A percentile compares a stretch with the other conserved stretches of the same genome.
Evolutionary conservation across 2,888 invertebrate genomes (phyloP).

Genomic region (Cryptocheilus praepositus): DNA sequence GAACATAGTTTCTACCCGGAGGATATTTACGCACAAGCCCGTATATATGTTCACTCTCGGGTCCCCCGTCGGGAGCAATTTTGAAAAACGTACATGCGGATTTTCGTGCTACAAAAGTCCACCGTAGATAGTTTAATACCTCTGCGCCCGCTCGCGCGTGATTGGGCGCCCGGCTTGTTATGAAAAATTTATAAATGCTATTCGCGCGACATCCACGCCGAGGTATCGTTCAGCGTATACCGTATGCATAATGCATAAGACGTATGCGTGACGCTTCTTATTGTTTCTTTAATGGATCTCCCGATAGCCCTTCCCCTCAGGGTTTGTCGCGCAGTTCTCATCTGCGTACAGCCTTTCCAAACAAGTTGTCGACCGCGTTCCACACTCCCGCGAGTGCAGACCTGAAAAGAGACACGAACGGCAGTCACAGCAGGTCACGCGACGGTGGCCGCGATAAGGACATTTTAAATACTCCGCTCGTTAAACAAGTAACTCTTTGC

Average conservation of each 20-base stretch:
- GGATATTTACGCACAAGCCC: too few relatives aligned
- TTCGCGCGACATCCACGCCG: conserved; percentile 9
- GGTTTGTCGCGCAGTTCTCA: too few relatives aligned
- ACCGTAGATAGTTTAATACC: conserved; percentile 4
- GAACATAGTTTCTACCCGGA: too few relatives aligned
- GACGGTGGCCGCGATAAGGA: too few relatives aligned
- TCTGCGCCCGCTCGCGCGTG: neutral
- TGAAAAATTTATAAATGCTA: conserved; percentile 38
- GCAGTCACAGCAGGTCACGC: too few relatives aligned
- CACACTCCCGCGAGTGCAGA: too few relatives aligned
- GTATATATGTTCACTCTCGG: neutral
- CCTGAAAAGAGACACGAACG: too few relatives aligned
- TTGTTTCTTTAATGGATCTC: conserved; percentile 24
- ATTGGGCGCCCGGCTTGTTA: conserved; percentile 17
- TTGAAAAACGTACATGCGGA: conserved; percentile 16
- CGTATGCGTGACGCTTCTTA: conserved; percentile 15
- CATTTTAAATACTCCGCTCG: too few relatives aligned
- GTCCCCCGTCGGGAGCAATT: conserved; percentile 13
- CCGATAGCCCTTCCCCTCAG: neutral
- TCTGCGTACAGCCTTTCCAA: too few relatives aligned
- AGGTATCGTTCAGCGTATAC: conserved; percentile 23
- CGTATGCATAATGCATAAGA: conserved; percentile 23
- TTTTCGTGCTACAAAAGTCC: conserved; percentile 32
- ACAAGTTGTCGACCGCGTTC: too few relatives aligned
- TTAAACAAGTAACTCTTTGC: too few relatives aligned